Percentiles rank a stretch among this genome's conserved stretches.
Conservation (phyloP, 2,888 invertebrate species). For the Acronicta leporina region DNA sequence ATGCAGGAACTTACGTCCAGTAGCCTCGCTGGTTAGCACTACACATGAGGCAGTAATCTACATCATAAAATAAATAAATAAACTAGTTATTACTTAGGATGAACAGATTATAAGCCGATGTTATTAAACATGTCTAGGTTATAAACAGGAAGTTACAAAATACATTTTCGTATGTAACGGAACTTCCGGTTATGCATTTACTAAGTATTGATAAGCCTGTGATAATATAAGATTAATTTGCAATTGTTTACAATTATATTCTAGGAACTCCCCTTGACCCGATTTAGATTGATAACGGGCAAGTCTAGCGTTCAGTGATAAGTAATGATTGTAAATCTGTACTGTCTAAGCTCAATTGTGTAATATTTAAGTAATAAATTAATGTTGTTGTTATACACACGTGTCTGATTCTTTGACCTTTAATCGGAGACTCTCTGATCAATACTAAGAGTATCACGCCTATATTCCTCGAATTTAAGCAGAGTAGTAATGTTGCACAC, state of each 20-base stretch:
- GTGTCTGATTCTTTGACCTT: constrained; percentile 16
- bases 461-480: too few species aligned
- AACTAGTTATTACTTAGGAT: background rate
- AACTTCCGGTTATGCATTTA: constrained; percentile 34
- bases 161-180: background rate
- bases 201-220: constrained; percentile 53
- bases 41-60: too few species aligned
- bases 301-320: constrained; percentile 10
- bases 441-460: too few species aligned
- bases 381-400: constrained; percentile 7
- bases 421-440: too few species aligned
- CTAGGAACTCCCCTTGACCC: constrained; percentile 23
- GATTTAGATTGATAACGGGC: constrained; percentile 16
- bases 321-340: constrained; percentile 7
- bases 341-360: constrained; percentile 21
- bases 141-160: constrained; percentile 23
- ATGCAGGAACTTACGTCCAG: too few species aligned
- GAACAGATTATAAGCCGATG: background rate
- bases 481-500: too few species aligned
- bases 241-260: constrained; percentile 36
- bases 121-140: constrained; percentile 18
- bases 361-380: constrained; percentile 24
- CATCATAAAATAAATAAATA: too few species aligned
- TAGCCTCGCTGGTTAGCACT: too few species aligned
- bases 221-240: constrained; percentile 45